A percentile compares a stretch with the other conserved stretches of the same genome.
These are phyloP conservation scores for Campylomormyrus numenius DNA, from an alignment of 2,113 vertebrate species.

Conservation along the genomic window DNA sequence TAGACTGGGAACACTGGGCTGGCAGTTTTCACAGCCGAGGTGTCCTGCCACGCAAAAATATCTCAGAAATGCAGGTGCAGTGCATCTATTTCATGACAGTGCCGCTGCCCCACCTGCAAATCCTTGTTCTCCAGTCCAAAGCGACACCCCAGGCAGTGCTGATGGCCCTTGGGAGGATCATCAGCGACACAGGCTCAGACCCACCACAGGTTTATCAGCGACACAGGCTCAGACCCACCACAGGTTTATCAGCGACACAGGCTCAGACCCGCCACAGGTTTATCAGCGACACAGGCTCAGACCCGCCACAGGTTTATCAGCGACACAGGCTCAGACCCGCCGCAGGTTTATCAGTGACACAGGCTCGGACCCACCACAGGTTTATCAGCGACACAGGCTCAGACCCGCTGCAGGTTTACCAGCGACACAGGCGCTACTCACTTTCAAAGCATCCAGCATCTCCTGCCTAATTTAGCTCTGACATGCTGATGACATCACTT, in stretches of 20 bases:
- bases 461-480: not conserved
- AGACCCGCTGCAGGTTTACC: not conserved
- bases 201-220: accelerated
- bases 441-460: not conserved
- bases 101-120: not conserved
- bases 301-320: not conserved
- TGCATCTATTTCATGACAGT: not conserved
- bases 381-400: not conserved
- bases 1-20: not conserved
- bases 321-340: not conserved
- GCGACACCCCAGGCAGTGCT: not conserved
- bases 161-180: not conserved
- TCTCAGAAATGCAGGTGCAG: not conserved
- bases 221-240: no score
- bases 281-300: not conserved
- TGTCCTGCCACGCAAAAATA: not conserved
- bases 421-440: not conserved
- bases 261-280: not conserved
- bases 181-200: not conserved
- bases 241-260: not conserved
- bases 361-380: no score
- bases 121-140: not conserved
- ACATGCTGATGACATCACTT: not conserved
- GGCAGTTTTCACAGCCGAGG: not conserved
- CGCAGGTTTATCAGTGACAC: no score